phyloP scores from a whole-genome alignment of 2,797 vertebrate species.

The Characodon lateralis region DNA sequence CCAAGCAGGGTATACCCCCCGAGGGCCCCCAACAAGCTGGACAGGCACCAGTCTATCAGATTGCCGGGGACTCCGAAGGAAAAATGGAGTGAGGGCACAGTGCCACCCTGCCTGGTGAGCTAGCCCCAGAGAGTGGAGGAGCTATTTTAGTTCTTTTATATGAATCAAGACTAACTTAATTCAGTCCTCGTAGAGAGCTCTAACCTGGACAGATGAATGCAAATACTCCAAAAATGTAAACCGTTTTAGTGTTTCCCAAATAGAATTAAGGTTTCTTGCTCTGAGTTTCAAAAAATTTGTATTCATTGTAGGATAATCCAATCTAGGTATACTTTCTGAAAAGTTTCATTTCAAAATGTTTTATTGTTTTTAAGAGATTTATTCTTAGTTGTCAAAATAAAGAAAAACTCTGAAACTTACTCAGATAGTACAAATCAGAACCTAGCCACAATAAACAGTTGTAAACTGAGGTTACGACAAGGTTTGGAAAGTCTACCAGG shows the following conservation, averaged over 20 bases:
- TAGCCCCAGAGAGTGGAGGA: too few relatives aligned
- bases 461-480: too few relatives aligned
- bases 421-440: neutral
- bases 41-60: neutral
- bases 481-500: neutral
- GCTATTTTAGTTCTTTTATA: too few relatives aligned
- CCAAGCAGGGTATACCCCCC: neutral
- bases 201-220: too few relatives aligned
- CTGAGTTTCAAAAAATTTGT: neutral
- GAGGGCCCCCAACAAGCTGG: too few relatives aligned
- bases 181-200: neutral
- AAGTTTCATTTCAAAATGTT: neutral
- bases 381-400: neutral
- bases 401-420: neutral
- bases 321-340: neutral
- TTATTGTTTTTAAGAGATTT: neutral
- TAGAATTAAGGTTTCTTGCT: neutral
- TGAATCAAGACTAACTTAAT: too few relatives aligned
- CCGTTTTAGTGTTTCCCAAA: neutral
- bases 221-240: too few relatives aligned
- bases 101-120: neutral
- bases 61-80: too few relatives aligned
- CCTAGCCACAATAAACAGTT: neutral
- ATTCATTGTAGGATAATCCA: neutral
- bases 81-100: neutral